These are phyloP conservation scores for Myotis lucifugus DNA, from an alignment of 2,113 vertebrate species.

Conservation along the genomic window DNA sequence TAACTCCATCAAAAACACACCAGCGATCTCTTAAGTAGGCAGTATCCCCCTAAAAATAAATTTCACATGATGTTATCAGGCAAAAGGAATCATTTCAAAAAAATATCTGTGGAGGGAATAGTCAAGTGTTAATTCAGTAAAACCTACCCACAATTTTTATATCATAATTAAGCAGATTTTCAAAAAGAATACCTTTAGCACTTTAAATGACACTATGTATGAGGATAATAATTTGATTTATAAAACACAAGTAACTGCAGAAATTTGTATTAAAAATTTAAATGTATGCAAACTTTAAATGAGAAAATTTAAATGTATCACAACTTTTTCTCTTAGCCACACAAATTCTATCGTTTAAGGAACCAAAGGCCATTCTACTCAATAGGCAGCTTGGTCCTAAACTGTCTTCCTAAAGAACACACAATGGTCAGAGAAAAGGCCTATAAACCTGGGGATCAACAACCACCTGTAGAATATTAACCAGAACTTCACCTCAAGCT, in stretches of 20 bases:
- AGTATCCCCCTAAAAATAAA: slow-evolving; percentile 92
- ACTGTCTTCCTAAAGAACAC: neutral
- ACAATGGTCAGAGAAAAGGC: neutral
- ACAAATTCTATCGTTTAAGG: neutral
- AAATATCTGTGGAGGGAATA: slow-evolving; percentile 27
- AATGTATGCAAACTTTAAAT: neutral
- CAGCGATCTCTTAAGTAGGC: slow-evolving; percentile 99
- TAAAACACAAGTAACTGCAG: neutral
- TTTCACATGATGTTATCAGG: slow-evolving; percentile 33
- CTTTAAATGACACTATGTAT: slow-evolving; percentile 39
- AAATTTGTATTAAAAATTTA: neutral
- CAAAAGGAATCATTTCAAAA: neutral
- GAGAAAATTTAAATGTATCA: no score
- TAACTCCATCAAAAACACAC: slow-evolving; percentile 99
- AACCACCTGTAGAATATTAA: neutral
- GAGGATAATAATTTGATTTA: neutral
- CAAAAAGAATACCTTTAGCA: neutral
- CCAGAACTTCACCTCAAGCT: neutral
- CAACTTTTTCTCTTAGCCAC: neutral
- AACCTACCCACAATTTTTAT: neutral
- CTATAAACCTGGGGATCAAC: neutral
- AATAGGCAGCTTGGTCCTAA: neutral
- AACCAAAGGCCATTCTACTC: neutral
- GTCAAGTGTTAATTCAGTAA: neutral
- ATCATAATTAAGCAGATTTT: slow-evolving; percentile 30